Percentiles rank a stretch among this genome's conserved stretches.
phyloP scores from a whole-genome alignment of 1,140 invertebrate genomes.

The Akabosia matsudoensis region DNA sequence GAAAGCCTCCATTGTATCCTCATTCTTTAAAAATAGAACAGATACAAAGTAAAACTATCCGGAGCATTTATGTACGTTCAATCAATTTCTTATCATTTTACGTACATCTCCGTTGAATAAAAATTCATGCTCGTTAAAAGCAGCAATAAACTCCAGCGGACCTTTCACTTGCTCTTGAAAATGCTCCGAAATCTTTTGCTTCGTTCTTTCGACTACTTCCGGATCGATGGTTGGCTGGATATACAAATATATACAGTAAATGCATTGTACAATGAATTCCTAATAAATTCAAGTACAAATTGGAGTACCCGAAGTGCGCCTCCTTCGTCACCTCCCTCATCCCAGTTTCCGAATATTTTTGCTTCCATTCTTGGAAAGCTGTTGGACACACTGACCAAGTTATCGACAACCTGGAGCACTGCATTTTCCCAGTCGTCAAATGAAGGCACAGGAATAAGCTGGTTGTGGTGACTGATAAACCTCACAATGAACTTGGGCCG shows the following conservation, averaged over 20 bases:
- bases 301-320: not conserved
- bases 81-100: not conserved
- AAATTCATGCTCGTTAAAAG: conserved; percentile 76
- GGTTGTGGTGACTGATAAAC: conserved; percentile 34
- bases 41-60: not conserved
- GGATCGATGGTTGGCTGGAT: conserved; percentile 67
- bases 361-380: conserved; percentile 43
- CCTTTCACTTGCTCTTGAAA: conserved; percentile 68
- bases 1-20: conserved; percentile 33
- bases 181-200: conserved; percentile 58
- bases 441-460: conserved; percentile 37
- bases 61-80: no score
- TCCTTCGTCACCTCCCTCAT: conserved; percentile 10
- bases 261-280: no score
- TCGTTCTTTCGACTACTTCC: conserved; percentile 61
- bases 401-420: conserved; percentile 36
- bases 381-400: conserved; percentile 37
- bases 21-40: conserved; percentile 40
- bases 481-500: conserved; percentile 42
- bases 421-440: conserved; percentile 46
- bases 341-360: conserved; percentile 45
- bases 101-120: conserved; percentile 71
- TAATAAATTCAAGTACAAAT: no score
- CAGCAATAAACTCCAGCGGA: conserved; percentile 65
- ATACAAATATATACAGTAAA: conserved; percentile 44